Percentiles rank a stretch among this genome's conserved stretches.
phyloP scores from a whole-genome alignment of 2,888 invertebrate species.

The Oscheius myriophilus region DNA sequence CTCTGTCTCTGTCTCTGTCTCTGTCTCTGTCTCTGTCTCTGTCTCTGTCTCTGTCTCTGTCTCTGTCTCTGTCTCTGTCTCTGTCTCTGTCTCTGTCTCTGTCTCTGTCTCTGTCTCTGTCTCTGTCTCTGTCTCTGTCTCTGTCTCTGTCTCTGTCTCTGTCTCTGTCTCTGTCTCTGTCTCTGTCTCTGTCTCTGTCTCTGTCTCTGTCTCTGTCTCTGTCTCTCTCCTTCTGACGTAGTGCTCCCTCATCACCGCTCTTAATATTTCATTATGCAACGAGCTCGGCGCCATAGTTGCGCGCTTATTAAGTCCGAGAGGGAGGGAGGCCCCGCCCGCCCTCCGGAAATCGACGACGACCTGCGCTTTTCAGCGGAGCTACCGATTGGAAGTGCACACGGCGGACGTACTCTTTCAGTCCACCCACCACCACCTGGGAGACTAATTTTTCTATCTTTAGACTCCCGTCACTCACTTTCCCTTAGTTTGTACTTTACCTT shows the following conservation, averaged over 20 bases:
- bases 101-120: background rate
- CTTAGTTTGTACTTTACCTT: too few species aligned
- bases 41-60: background rate
- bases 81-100: background rate
- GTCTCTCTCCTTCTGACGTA: background rate
- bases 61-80: background rate
- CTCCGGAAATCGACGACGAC: too few species aligned
- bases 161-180: background rate
- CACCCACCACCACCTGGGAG: too few species aligned
- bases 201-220: background rate
- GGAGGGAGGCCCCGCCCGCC: too few species aligned
- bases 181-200: constrained; percentile 2
- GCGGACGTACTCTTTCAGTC: too few species aligned
- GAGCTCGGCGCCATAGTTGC: constrained; percentile 8
- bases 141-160: background rate
- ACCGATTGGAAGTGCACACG: constrained; percentile 7
- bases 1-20: background rate
- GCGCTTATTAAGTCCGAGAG: constrained; percentile 21
- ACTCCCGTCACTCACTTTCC: too few species aligned
- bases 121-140: background rate
- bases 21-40: constrained; percentile 3
- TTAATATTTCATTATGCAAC: constrained; percentile 30
- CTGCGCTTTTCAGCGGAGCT: background rate
- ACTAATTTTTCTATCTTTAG: too few species aligned
- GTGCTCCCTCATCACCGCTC: background rate